phyloP scores from a whole-genome alignment of 1,140 invertebrate species.

The Drosophila ananassae region DNA sequence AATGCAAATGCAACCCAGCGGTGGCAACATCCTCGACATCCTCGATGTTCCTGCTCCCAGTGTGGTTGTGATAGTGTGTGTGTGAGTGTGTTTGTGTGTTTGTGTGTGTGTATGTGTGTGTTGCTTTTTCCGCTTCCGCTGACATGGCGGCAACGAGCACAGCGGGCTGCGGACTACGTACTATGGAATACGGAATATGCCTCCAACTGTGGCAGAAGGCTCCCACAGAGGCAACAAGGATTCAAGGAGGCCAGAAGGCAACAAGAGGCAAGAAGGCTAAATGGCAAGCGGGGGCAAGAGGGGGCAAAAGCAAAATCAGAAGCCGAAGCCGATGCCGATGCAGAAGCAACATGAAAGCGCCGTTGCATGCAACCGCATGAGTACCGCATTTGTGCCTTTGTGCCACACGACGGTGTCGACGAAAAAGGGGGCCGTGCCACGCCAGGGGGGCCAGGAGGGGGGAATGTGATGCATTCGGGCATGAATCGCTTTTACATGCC shows the following conservation, averaged over 20 bases:
- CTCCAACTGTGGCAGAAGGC: constrained; percentile 22
- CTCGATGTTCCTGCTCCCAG: constrained; percentile 55
- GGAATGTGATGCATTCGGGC: constrained; percentile 62
- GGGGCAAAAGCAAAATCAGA: neutral
- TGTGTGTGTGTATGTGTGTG: constrained; percentile 53
- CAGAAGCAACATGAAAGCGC: constrained; percentile 69
- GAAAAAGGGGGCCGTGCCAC: neutral
- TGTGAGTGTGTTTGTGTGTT: constrained; percentile 18
- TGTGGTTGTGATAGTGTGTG: too few species aligned
- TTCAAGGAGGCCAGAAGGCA: neutral
- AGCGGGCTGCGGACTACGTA: constrained; percentile 30
- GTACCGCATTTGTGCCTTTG: constrained; percentile 79
- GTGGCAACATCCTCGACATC: constrained; percentile 39
- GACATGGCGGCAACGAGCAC: constrained; percentile 65
- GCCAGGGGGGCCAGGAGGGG: neutral
- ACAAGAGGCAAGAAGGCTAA: neutral
- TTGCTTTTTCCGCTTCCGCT: constrained; percentile 80
- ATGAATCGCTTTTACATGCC: constrained; percentile 76
- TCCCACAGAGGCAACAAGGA: constrained; percentile 2
- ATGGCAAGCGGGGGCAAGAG: neutral
- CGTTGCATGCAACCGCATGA: constrained; percentile 80
- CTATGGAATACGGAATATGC: constrained; percentile 13
- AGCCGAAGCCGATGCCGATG: neutral
- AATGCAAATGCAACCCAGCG: constrained; percentile 55
- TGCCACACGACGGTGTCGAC: constrained; percentile 36